These are phyloP conservation scores for Charaxes varanes DNA, from an alignment of 1,140 invertebrate genomes.

Conservation along the genomic window DNA sequence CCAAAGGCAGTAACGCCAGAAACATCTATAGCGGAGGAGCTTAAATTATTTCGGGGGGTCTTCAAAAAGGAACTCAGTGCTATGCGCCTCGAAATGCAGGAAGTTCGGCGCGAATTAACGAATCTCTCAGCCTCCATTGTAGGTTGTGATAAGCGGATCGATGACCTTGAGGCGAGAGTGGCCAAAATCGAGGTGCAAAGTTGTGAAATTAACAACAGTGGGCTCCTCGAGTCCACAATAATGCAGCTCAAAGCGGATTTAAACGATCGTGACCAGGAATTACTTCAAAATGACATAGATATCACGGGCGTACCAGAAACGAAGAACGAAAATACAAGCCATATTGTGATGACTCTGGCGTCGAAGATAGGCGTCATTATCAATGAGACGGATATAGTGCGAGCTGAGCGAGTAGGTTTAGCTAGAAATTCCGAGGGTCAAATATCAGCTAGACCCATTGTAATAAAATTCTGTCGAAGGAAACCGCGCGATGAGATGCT, in stretches of 20 bases:
- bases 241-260: slow-evolving; percentile 4
- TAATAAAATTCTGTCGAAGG: background rate
- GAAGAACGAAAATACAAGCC: slow-evolving; percentile 2
- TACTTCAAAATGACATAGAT: slow-evolving; percentile 7
- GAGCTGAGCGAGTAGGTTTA: slow-evolving; percentile 7
- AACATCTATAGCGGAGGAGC: background rate
- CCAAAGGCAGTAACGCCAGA: background rate
- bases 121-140: background rate
- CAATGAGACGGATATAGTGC: slow-evolving; percentile 8
- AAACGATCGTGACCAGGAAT: slow-evolving; percentile 9
- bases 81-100: slow-evolving; percentile 3
- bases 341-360: slow-evolving; percentile 2
- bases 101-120: slow-evolving; percentile 2
- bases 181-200: background rate
- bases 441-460: background rate
- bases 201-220: background rate
- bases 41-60: background rate
- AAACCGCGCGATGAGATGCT: slow-evolving; percentile 3
- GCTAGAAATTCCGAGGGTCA: background rate
- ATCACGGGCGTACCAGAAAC: slow-evolving; percentile 7
- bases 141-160: slow-evolving; percentile 3
- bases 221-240: background rate
- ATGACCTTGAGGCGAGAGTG: slow-evolving; percentile 1
- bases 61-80: background rate
- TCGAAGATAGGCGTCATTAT: slow-evolving; percentile 5